These are phyloP conservation scores for Nesogale talazaci DNA, from an alignment of 2,113 vertebrate species.

Conservation along the genomic window DNA sequence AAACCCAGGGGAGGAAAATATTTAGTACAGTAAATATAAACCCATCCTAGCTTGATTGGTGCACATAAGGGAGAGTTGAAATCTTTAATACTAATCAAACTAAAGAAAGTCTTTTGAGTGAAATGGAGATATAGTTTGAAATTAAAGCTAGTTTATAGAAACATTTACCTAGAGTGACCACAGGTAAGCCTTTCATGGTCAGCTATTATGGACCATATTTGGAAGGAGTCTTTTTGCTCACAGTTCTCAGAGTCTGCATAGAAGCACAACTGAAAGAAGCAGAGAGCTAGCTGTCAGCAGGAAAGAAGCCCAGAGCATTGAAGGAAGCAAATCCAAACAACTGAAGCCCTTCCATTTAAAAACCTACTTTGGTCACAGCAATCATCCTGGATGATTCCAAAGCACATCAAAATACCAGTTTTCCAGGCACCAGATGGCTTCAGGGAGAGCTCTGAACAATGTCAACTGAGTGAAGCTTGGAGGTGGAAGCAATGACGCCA, in stretches of 20 bases:
- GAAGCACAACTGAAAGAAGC: conserved; percentile 19
- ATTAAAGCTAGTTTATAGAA: conserved; percentile 31
- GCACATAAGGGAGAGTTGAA: background rate
- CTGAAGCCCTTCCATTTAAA: conserved; percentile 51
- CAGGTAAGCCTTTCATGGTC: background rate
- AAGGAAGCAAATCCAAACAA: conserved; percentile 4
- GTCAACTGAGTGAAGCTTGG: background rate
- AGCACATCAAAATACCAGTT: background rate
- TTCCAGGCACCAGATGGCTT: background rate
- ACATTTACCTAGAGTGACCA: background rate
- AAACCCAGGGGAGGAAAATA: background rate
- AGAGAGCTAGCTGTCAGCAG: background rate
- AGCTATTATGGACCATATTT: background rate
- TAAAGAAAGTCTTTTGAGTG: conserved; percentile 28
- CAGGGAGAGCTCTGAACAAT: background rate
- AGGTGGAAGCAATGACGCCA: background rate
- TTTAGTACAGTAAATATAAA: background rate
- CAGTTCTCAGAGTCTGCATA: background rate
- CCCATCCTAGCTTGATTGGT: conserved; percentile 12
- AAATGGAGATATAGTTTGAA: conserved; percentile 43
- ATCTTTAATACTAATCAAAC: conserved; percentile 10
- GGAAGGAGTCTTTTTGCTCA: background rate
- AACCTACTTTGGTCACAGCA: background rate
- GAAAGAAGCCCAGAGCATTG: background rate
- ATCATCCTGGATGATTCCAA: conserved; percentile 12